Base-by-base conservation (phyloP, 1,140 invertebrate species). In the Pentalonia nigronervosa region DNA sequence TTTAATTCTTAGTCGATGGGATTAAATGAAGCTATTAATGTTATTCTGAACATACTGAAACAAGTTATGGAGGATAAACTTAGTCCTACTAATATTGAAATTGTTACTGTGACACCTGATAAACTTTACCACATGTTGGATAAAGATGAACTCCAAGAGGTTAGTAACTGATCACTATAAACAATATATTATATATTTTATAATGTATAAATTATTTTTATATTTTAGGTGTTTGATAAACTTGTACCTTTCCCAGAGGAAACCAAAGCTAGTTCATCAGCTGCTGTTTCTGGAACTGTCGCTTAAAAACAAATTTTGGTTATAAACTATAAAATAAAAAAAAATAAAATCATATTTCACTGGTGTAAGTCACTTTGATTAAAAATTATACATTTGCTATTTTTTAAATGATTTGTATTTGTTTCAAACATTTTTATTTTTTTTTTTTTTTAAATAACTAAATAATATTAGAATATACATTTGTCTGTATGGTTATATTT, bases 61-160 rank as follows among this genome's bases (percentile, higher is more conserved):
- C 99, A 99, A 96, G 99, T 99, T 0, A 99, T 99, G 99, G 99
- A 99, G 95, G 99, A 99, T 95, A 99, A 99, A 96, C 95, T 99
- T 0, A 99, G 98, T 94, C 98, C 98, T 50, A 98, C 97, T 60
- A 99, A 99, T 96, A 99, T 99, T 88, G 99, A 99, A 96, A 98
- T 99, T 60, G 98, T 99, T 95, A 98, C 98, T 34, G 98, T 99
- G 95, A 99, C 98, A 7, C 97, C 97, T 2, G 96, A 97, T 21
- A 96, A 97, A 94, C 95, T 97, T 94, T 99, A 99, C 96, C 97
- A 98, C 94, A 98, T 99, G 97, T 98, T 98, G 94, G 96, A 97
- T 30, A 98, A 98, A 95, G 97, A 98, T 94, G 98, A 99, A 95
- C 96, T 99, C 23, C 98, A 99, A 95, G 97, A 97, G 96, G 97